Base-by-base conservation (phyloP, 2,797 vertebrate genomes). In the Poeciliopsis turneri region DNA sequence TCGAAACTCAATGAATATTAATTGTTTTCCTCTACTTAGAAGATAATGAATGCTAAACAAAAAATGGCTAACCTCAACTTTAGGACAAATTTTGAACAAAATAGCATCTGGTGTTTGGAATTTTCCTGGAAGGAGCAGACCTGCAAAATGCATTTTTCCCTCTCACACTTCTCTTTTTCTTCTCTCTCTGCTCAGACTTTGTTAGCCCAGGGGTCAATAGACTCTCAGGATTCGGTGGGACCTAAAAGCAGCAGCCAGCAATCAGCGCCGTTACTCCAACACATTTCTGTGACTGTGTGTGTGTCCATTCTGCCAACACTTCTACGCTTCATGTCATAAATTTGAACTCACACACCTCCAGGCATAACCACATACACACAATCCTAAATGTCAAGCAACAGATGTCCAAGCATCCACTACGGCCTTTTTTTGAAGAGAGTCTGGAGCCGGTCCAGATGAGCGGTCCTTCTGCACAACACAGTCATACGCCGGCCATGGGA, bases 211-310 rank as follows among this genome's bases (percentile, higher is more conserved):
- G 93, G 92, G 71, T 93, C 94, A 1, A 83, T 94, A 61, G 91
- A 92, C 85, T 91, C 94, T 81, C 90, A 92, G 80, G 92, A 93
- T 77, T 81, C 93, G 1, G 78, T 87, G 4, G 91, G 86, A 30
- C 84, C 93, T 39, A 88, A 78, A 59, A 91, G 89, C 90, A 89
- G 92, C 88, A 86, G 89, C 85, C 78, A 74, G 78, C 81, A 49
- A 20, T 89, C 94, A 49, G 83, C 90, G 28, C 87, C 88, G 1
- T 75, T 76, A 78, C 80, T 88, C 66, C 80, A 20, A 79, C 82
- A 49, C 83, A 0, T 80, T 78, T 75, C 74, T 66, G 79, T 87
- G 83, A 86, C 86, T 78, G 77, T 90, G 87, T 93, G 85, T 72
- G 84, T 89, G 78, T 88, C 80, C 72, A 3, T 89, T 43, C 81